Evolutionary conservation across 2,888 invertebrate species (phyloP).

Genomic region (Flexamia atlantica): DNA sequence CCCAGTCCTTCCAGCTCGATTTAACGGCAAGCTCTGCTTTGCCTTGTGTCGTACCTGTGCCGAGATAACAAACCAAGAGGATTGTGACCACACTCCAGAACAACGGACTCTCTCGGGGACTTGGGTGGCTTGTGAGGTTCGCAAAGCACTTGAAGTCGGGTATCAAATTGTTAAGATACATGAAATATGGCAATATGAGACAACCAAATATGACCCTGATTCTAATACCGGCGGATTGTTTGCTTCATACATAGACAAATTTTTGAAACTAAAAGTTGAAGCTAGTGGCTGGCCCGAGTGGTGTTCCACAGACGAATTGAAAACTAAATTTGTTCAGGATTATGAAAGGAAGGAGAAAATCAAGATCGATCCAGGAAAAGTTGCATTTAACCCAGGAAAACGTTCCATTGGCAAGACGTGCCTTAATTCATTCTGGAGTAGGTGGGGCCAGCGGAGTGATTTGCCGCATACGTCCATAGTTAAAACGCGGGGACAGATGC

Average conservation of each 20-base stretch:
- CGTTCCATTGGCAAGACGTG: conserved; percentile 9
- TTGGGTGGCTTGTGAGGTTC: conserved; percentile 72
- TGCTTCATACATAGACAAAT: conserved; percentile 71
- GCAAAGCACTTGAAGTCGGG: conserved; percentile 68
- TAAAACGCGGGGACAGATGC: background rate
- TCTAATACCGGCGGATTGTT: conserved; percentile 71
- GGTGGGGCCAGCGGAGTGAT: conserved; percentile 8
- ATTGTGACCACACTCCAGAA: conserved; percentile 71
- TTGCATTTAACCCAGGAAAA: background rate
- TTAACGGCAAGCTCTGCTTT: conserved; percentile 68
- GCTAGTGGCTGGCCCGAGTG: conserved; percentile 69
- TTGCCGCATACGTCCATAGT: background rate
- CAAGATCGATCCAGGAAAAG: background rate
- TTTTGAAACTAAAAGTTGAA: conserved; percentile 71
- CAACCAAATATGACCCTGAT: conserved; percentile 67
- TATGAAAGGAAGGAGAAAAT: conserved; percentile 10
- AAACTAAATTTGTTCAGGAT: conserved; percentile 56
- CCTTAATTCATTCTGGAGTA: conserved; percentile 47
- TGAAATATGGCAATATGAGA: conserved; percentile 72
- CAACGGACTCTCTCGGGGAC: conserved; percentile 71
- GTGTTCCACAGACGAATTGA: conserved; percentile 66
- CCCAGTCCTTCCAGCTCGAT: conserved; percentile 71
- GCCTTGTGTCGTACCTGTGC: conserved; percentile 40
- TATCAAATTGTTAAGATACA: conserved; percentile 52
- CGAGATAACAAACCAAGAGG: background rate